Evolutionary conservation across 2,888 invertebrate genomes (phyloP).

Genomic region (Gymnocheta viridis): DNA sequence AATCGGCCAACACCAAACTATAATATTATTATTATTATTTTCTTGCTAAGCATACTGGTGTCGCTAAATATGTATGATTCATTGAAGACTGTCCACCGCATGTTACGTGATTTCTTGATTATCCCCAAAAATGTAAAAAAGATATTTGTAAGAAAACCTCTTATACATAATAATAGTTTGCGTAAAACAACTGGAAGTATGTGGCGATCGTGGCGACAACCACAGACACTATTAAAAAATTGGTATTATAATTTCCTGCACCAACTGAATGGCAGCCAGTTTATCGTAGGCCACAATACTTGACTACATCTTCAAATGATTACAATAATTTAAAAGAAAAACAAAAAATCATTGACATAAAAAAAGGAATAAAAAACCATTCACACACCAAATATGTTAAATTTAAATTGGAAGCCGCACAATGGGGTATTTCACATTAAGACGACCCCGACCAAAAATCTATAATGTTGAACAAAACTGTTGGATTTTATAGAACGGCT

Average conservation of each 20-base stretch:
- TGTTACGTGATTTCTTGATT: slow-evolving; percentile 53
- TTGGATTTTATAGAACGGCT: too few species aligned
- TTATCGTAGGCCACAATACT: slow-evolving; percentile 16
- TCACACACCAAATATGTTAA: not conserved
- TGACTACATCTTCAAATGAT: slow-evolving; percentile 51
- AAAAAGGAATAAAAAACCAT: not conserved
- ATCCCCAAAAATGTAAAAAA: slow-evolving; percentile 29
- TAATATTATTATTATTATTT: not conserved
- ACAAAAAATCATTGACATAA: not conserved
- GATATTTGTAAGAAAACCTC: not conserved
- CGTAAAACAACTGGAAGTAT: not conserved
- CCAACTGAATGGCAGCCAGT: slow-evolving; percentile 22
- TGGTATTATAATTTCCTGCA: slow-evolving; percentile 57
- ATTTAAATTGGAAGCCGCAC: slow-evolving; percentile 10
- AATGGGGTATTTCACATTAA: not conserved
- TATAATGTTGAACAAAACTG: too few species aligned
- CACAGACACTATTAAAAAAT: slow-evolving; percentile 24
- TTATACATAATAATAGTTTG: not conserved
- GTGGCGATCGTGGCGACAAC: not conserved
- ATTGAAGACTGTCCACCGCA: slow-evolving; percentile 3
- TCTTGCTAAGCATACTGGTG: not conserved
- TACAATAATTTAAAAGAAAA: slow-evolving; percentile 5
- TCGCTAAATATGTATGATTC: not conserved
- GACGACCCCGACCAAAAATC: too few species aligned
- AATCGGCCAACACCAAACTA: not conserved